Evolutionary conservation across 1,140 invertebrate species (phyloP).

Genomic region (Fragariocoptes setiger): DNA sequence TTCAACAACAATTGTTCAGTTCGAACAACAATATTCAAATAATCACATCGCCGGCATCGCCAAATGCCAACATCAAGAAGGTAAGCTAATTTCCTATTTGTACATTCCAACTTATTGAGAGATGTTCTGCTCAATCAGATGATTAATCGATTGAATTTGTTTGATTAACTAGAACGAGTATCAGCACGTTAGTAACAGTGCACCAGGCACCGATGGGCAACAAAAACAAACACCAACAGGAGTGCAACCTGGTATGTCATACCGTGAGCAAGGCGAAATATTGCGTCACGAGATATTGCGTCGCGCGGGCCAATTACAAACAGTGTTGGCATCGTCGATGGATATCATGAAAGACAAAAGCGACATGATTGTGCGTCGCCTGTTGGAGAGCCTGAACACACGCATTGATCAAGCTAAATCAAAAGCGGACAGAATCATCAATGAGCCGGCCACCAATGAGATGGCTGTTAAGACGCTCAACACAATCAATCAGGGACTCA

Average conservation of each 20-base stretch:
- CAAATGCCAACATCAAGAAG: too few species aligned
- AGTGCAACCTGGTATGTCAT: too few species aligned
- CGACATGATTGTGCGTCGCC: conserved; percentile 4
- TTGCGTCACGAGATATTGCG: conserved; percentile 6
- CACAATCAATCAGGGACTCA: conserved; percentile 8
- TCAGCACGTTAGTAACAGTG: too few species aligned
- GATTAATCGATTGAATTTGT: too few species aligned
- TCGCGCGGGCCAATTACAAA: conserved; percentile 7
- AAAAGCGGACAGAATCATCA: conserved; percentile 7
- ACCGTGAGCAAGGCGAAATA: conserved; percentile 4
- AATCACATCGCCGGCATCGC: not conserved
- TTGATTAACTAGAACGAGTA: too few species aligned
- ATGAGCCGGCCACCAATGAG: conserved; percentile 7
- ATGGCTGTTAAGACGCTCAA: conserved; percentile 6
- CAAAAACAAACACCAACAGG: too few species aligned
- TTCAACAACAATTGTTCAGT: not conserved
- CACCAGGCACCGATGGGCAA: too few species aligned
- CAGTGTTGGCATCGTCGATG: conserved; percentile 5
- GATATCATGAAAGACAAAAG: conserved; percentile 7
- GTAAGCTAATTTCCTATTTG: too few species aligned
- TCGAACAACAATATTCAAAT: not conserved
- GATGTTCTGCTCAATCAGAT: too few species aligned
- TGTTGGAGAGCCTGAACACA: conserved; percentile 6
- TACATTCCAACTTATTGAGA: too few species aligned
- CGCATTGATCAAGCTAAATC: conserved; percentile 7